Evolutionary conservation across 53 echinoderm and acorn worm species (phyloP).

Genomic region (Apostichopus leukothele): DNA sequence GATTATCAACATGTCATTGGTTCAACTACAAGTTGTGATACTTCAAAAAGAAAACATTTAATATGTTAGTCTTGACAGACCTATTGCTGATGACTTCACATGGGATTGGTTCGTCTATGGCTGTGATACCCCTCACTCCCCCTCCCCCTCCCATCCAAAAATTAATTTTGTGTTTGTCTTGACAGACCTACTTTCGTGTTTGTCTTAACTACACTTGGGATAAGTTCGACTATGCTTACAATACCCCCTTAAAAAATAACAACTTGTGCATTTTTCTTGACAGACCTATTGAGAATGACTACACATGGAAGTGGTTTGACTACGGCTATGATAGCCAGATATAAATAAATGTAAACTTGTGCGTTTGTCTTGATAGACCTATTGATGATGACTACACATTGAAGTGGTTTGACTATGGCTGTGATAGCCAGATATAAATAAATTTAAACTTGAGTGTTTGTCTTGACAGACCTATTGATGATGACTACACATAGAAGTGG

Average conservation of each 20-base stretch:
- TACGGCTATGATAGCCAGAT: constrained; percentile 18
- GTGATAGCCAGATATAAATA: background rate
- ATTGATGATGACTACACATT: background rate
- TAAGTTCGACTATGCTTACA: too few species aligned
- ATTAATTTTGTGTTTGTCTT: too few species aligned
- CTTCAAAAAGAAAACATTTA: background rate
- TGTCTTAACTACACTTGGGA: too few species aligned
- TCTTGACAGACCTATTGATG: background rate
- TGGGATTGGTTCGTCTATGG: constrained; percentile 53
- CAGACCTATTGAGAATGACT: too few species aligned
- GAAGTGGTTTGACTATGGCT: background rate
- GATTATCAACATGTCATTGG: too few species aligned
- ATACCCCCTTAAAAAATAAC: too few species aligned
- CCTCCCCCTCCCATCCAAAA: too few species aligned
- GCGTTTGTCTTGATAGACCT: background rate
- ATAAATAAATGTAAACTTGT: background rate
- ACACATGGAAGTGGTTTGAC: constrained; percentile 23
- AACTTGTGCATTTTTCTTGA: too few species aligned
- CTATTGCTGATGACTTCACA: background rate
- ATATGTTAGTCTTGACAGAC: background rate
- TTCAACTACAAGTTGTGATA: constrained; percentile 47
- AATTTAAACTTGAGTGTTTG: background rate
- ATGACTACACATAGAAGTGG: background rate
- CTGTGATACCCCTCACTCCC: constrained; percentile 14
- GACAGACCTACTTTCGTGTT: too few species aligned